Evolutionary conservation across 2,113 vertebrate genomes (phyloP), one percentile per base, ranked within the genome.

Genomic region (Chaenogobius annularis): DNA sequence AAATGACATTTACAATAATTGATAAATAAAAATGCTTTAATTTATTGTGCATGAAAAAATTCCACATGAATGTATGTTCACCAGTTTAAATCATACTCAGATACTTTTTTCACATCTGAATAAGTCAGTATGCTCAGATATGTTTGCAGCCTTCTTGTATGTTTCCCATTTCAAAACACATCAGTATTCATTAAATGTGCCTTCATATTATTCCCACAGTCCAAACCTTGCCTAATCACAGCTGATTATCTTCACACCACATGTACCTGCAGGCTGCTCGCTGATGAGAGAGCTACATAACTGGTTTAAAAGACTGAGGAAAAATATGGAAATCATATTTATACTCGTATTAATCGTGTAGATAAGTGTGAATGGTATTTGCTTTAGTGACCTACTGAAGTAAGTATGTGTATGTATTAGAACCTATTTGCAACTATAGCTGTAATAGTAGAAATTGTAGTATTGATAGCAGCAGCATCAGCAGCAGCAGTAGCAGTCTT

Each of bases 311-410:
- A 69, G 50, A 12, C 65, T 63, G 55, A 43, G 40, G 69, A 68
- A 79, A 81, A 54, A 77, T 80, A 73, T 66, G 72, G 37, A 73
- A 80, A 73, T 68, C 47, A 55, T 50, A 72, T 77, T 81, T 59
- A 79, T 71, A 26, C 44, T 58, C 26, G 35, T 69, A 23, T 10
- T 20, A 48, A 73, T 71, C 23, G 72, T 44, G 10, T 81, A 83
- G 74, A 80, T 66, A 37, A 37, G 15, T 40, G 59, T 37, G 10
- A 31, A 5, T 31, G 26, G 26, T 31, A 31, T 31, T 31, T 31
- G 26, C 4, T 31, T 31, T 31, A 31, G 26, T 31, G 26, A 31
- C 26, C 26, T 31, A 31, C 26, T 31, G 4, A 31, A 31, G 1
- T 31, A 4, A 31, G 26, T 31, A 31, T 31, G 26, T 31, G 1